Percentiles rank a stretch among this genome's conserved stretches.
These are phyloP conservation scores for Xiphydria camelus DNA, from an alignment of 2,888 invertebrate species.

Conservation along the genomic window DNA sequence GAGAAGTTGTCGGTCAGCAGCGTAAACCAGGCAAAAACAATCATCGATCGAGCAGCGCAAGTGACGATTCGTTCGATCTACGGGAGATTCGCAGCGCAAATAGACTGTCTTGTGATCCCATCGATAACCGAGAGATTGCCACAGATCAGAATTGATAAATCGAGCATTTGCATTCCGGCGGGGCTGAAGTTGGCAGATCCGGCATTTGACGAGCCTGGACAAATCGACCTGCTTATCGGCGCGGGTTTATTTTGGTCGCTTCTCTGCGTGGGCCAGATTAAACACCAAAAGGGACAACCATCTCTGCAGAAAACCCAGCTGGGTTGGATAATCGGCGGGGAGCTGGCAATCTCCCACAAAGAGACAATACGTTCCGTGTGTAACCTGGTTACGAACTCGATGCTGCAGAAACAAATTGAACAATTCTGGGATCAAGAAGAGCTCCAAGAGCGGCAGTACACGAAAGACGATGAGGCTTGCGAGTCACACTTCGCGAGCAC, in stretches of 20 bases:
- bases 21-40: slow-evolving; percentile 13
- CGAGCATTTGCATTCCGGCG: slow-evolving; percentile 11
- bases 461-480: slow-evolving; percentile 1
- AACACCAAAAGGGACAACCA: slow-evolving; percentile 6
- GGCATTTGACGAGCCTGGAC: slow-evolving; percentile 13
- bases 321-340: slow-evolving; percentile 19
- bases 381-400: neutral
- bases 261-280: slow-evolving; percentile 11
- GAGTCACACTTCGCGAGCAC: slow-evolving; percentile 7
- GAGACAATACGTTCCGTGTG: neutral
- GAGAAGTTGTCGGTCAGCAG: slow-evolving; percentile 15
- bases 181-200: slow-evolving; percentile 18
- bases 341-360: slow-evolving; percentile 2
- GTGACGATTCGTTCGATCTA: slow-evolving; percentile 15
- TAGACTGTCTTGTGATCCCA: slow-evolving; percentile 20
- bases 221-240: slow-evolving; percentile 18
- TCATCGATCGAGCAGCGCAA: slow-evolving; percentile 1
- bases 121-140: slow-evolving; percentile 15
- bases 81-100: slow-evolving; percentile 7
- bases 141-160: slow-evolving; percentile 11
- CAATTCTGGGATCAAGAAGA: slow-evolving; percentile 12
- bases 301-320: slow-evolving; percentile 18
- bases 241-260: slow-evolving; percentile 19
- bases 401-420: slow-evolving; percentile 2
- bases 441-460: neutral